Conservation (phyloP, 2,113 vertebrate genomes). For the Pandion haliaetus region DNA sequence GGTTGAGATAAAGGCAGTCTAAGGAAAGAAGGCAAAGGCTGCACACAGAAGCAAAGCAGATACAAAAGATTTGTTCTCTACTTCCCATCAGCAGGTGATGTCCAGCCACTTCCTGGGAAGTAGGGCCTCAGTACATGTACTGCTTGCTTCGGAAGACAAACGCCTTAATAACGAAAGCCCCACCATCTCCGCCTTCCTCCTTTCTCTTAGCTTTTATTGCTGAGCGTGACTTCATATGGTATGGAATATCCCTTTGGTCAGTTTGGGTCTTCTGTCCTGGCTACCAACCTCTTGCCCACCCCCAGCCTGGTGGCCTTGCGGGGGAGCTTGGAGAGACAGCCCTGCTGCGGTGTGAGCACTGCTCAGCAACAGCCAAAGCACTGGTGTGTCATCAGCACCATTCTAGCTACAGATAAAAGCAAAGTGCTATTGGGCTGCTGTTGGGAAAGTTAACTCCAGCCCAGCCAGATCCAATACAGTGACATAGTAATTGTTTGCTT, state of each 20-base stretch:
- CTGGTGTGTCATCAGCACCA: not conserved
- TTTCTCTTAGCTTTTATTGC: not conserved
- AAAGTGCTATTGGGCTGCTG: not conserved
- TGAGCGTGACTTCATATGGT: no score
- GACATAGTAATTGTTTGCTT: not conserved
- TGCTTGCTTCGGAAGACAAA: not conserved
- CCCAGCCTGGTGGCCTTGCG: not conserved
- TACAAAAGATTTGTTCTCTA: not conserved
- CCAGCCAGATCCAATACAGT: not conserved
- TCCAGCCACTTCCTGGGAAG: not conserved
- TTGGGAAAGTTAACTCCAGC: not conserved
- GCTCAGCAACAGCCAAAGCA: not conserved
- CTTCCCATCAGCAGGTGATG: not conserved
- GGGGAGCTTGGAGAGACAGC: not conserved
- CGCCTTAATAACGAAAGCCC: not conserved
- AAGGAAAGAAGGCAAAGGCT: not conserved
- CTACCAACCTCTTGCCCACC: not conserved
- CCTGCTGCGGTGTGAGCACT: not conserved
- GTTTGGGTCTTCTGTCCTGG: not conserved
- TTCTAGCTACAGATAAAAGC: not conserved
- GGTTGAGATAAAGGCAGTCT: not conserved
- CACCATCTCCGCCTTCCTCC: accelerated
- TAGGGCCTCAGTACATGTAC: not conserved
- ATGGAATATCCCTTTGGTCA: not conserved
- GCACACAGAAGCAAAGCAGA: not conserved